phyloP scores from a whole-genome alignment of 2,888 invertebrate genomes.

The Poecilobothrus nobilitatus region DNA sequence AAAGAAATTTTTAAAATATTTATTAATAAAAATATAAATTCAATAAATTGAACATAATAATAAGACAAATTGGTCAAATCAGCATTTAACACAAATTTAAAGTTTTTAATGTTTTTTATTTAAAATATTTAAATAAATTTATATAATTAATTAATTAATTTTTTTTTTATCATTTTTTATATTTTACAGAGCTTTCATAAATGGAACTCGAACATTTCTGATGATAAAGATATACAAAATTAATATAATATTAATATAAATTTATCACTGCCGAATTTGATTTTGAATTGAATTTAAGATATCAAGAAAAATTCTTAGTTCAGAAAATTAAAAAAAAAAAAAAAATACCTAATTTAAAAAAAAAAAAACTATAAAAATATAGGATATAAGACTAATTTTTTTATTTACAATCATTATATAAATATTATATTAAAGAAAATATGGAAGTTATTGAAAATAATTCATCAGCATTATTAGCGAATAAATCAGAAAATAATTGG shows the following conservation, averaged over 20 bases:
- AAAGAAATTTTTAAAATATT: too few relatives aligned
- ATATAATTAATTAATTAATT: too few relatives aligned
- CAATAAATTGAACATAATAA: too few relatives aligned
- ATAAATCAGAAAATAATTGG: slow-evolving; percentile 37
- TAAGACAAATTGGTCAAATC: too few relatives aligned
- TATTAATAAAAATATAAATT: too few relatives aligned
- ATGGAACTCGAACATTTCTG: not conserved
- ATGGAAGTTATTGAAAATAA: not conserved
- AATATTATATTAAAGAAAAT: not conserved
- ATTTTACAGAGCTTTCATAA: not conserved
- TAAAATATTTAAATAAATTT: too few relatives aligned
- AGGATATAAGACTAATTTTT: too few relatives aligned
- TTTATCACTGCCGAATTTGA: too few relatives aligned
- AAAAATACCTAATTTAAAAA: not conserved
- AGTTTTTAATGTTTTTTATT: too few relatives aligned
- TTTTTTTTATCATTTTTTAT: not conserved
- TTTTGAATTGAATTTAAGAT: too few relatives aligned
- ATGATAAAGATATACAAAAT: not conserved
- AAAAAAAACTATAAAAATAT: not conserved
- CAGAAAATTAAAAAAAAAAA: not conserved
- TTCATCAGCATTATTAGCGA: not conserved
- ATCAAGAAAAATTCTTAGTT: not conserved
- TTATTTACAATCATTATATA: not conserved
- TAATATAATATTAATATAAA: too few relatives aligned
- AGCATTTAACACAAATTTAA: too few relatives aligned